phyloP scores from a whole-genome alignment of 2,888 invertebrate genomes.

The Leptinotarsa haldemani region DNA sequence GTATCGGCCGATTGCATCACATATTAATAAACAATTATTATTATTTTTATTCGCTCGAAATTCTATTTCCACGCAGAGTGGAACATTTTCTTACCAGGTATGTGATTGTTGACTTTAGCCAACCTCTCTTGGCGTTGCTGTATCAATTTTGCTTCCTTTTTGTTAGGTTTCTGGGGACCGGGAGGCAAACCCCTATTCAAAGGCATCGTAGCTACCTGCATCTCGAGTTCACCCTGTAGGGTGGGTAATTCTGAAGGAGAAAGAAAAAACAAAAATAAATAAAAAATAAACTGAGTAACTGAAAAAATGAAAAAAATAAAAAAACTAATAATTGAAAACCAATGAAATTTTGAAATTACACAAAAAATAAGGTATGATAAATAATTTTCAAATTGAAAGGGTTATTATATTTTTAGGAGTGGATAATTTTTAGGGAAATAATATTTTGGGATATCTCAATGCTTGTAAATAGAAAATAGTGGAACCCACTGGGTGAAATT shows the following conservation, averaged over 20 bases:
- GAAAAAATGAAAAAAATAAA: neutral
- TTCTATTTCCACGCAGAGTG: neutral
- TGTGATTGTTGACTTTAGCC: constrained; percentile 84
- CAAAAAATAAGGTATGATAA: no score
- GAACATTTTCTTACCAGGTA: constrained; percentile 76
- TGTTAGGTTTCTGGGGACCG: constrained; percentile 69
- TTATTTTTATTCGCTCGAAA: no score
- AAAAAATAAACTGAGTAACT: constrained; percentile 50
- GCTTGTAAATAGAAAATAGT: no score
- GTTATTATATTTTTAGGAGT: no score
- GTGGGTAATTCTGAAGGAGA: constrained; percentile 70
- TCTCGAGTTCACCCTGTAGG: constrained; percentile 69
- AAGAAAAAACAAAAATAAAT: constrained; percentile 53
- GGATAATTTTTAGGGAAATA: no score
- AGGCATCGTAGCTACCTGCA: constrained; percentile 65
- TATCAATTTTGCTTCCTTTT: constrained; percentile 77
- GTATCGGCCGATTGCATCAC: no score
- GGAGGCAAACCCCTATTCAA: constrained; percentile 69
- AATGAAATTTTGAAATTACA: no score
- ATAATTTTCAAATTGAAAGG: no score
- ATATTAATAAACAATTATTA: no score
- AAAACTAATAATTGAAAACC: neutral
- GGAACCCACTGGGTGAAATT: no score
- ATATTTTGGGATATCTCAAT: no score
- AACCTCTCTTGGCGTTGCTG: constrained; percentile 80